Conservation (phyloP, 2,888 invertebrate genomes). For the Pristionchus arcanus region DNA sequence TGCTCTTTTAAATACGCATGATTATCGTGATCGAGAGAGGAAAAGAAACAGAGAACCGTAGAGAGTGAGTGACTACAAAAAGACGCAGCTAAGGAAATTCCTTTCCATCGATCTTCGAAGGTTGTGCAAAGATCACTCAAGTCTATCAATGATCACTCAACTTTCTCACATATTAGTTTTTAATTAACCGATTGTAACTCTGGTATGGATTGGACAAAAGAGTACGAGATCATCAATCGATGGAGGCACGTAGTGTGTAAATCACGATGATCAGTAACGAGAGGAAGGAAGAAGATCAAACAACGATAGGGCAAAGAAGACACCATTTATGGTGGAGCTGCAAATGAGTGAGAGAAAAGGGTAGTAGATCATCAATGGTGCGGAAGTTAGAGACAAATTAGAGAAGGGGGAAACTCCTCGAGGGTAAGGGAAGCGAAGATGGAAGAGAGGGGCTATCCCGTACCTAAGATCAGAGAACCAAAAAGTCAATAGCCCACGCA, state of each 20-base stretch:
- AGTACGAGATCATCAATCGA: background rate
- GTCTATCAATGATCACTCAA: background rate
- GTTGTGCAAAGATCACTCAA: constrained; percentile 4
- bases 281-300: constrained; percentile 23
- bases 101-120: constrained; percentile 37
- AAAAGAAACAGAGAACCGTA: background rate
- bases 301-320: constrained; percentile 21
- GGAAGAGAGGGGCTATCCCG: background rate
- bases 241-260: background rate
- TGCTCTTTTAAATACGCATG: constrained; percentile 42
- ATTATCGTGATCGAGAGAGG: background rate
- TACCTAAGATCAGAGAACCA: constrained; percentile 14
- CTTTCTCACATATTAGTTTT: background rate
- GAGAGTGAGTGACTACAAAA: background rate
- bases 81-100: background rate
- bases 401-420: constrained; percentile 21
- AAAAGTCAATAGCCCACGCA: constrained; percentile 14
- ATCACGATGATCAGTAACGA: background rate
- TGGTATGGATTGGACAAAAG: background rate
- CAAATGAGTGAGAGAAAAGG: background rate
- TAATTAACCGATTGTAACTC: background rate
- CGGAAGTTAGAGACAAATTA: constrained; percentile 34
- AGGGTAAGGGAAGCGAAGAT: background rate
- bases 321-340: background rate
- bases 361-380: constrained; percentile 8